Percentiles rank a stretch among this genome's conserved stretches.
These are phyloP conservation scores for Euura saliciscinereae DNA, from an alignment of 1,140 invertebrate genomes.

Conservation along the genomic window DNA sequence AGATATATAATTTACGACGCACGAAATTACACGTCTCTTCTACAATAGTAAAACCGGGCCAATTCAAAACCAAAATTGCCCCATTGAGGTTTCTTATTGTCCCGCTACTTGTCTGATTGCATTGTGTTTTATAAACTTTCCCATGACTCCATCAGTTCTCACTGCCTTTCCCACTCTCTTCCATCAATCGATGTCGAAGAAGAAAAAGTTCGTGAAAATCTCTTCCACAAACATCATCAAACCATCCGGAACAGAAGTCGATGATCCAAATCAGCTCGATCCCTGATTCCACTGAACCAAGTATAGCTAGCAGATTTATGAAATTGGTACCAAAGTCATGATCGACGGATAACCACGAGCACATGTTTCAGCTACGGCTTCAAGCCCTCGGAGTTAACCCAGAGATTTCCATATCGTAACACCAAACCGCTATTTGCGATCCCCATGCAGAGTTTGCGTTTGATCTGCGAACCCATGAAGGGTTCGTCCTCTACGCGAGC, in stretches of 20 bases:
- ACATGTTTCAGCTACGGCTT: background rate
- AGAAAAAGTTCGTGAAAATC: too few relatives aligned
- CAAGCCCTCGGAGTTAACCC: background rate
- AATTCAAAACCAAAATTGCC: constrained; percentile 51
- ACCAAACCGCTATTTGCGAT: constrained; percentile 40
- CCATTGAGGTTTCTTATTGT: constrained; percentile 36
- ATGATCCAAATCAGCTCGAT: too few relatives aligned
- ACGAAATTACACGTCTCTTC: constrained; percentile 27
- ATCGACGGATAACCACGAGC: too few relatives aligned
- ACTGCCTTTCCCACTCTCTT: too few relatives aligned
- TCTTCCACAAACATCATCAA: too few relatives aligned
- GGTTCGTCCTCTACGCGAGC: constrained; percentile 32
- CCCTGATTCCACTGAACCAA: too few relatives aligned
- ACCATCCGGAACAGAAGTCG: too few relatives aligned
- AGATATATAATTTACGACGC: constrained; percentile 40
- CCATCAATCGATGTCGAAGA: too few relatives aligned
- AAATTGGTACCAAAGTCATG: too few relatives aligned
- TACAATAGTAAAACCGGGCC: constrained; percentile 44
- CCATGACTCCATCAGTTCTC: background rate
- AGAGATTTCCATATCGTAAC: constrained; percentile 21
- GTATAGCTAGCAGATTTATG: too few relatives aligned
- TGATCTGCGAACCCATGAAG: constrained; percentile 23
- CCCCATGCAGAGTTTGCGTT: constrained; percentile 18
- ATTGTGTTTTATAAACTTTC: background rate
- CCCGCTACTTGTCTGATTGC: constrained; percentile 1